These are phyloP conservation scores for Actinia equina DNA, from an alignment of 64 coral and sea anemone genomes.

Conservation along the genomic window DNA sequence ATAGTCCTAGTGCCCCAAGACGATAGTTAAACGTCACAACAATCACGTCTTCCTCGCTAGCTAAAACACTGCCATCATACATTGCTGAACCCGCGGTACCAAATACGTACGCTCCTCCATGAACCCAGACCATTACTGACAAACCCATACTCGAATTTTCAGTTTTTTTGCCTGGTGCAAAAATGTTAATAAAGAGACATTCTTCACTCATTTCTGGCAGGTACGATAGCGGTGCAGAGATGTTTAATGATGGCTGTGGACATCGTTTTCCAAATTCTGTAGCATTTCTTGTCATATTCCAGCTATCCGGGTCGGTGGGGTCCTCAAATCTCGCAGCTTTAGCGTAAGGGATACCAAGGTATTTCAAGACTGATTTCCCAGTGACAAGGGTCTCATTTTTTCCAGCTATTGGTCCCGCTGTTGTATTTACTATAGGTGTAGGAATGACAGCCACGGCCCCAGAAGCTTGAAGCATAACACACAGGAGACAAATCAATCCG, in stretches of 20 bases:
- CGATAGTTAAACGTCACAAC: conserved; percentile 5
- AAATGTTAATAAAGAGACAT: not conserved
- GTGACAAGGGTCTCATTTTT: not conserved
- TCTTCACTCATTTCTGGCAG: not conserved
- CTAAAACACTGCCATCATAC: not conserved
- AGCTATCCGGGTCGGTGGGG: not conserved
- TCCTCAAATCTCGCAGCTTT: not conserved
- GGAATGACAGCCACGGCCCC: not conserved
- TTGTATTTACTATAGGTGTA: not conserved
- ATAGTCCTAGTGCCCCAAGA: not conserved
- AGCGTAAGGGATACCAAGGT: not conserved
- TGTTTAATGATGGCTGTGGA: not conserved
- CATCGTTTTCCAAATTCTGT: not conserved
- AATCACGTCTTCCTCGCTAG: not conserved
- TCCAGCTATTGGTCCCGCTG: conserved; percentile 16
- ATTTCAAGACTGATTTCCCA: conserved; percentile 4
- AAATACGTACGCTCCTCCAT: not conserved
- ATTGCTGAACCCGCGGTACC: not conserved
- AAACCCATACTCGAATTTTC: not conserved
- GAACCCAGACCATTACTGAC: not conserved
- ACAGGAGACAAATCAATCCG: not conserved
- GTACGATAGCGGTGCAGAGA: not conserved
- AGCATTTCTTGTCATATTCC: not conserved
- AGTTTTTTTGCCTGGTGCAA: not conserved
- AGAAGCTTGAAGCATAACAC: not conserved